Evolutionary conservation across 2,888 invertebrate species (phyloP), one percentile per base, ranked within the genome.

Genomic region (Nudaria mundana): DNA sequence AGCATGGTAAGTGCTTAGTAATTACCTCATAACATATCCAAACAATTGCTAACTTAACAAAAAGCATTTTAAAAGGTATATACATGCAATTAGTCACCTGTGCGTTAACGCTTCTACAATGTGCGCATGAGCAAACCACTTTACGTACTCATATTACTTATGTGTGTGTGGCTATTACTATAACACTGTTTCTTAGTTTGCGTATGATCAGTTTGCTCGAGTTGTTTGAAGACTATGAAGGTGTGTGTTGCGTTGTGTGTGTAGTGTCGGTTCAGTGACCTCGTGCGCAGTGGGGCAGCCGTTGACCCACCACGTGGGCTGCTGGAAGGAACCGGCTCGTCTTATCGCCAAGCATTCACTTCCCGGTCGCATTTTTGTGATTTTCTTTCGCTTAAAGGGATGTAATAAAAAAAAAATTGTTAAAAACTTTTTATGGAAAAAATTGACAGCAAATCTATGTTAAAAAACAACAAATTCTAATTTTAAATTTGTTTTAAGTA

Each of bases 231-330:
- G 33, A 15, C 11, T 41, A 20, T 36, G 28, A 15, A 41, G 31
- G 46, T 35, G 48, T 42, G 37, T 45, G 50, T 37, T 53, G 52
- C 38, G 44, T 42, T 61, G 57, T 40, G 59, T 53, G 56, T 47
- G 48, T 55, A 53, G 66, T 47, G 61, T 46, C 52, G 70, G 83
- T 79, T 79, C 78, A 78, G 50, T 76, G 83, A 84, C 78, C 84
- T 69, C 71, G 52, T 52, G 73, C 77, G 76, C 84, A 87, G 81
- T 87, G 81, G 84, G 83, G 76, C 86, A 87, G 79, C 20, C 86
- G 73, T 83, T 86, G 86, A 85, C 81, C 85, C 64, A 78, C 83
- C 86, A 87, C 86, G 85, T 86, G 86, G 85, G 81, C 57, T 56
- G 73, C 71, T 56, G 56, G 59, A 55, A 56, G 68, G 64, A 68